Percentiles rank a stretch among this genome's conserved stretches.
Evolutionary conservation across 1,140 invertebrate species (phyloP).

Genomic region (Drosophila carrolli): DNA sequence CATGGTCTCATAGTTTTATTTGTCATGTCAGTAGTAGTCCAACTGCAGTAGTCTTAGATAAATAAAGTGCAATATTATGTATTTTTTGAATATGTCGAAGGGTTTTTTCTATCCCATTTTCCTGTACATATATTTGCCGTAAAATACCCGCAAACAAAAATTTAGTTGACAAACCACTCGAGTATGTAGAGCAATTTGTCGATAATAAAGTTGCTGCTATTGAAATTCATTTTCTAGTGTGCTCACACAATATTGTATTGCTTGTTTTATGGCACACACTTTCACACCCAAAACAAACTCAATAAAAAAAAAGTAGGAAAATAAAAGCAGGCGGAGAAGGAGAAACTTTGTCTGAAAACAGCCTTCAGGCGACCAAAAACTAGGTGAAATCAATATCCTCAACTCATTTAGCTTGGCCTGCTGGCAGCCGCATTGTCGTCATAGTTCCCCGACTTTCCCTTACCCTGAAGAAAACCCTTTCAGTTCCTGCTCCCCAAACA

Average conservation of each 20-base stretch:
- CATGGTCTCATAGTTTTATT: too few species aligned
- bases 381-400: constrained; percentile 78
- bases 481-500: constrained; percentile 43
- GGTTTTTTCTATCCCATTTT: not conserved
- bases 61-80: not conserved
- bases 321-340: constrained; percentile 9
- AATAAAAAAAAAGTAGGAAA: constrained; percentile 31
- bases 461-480: constrained; percentile 32
- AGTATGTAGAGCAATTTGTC: constrained; percentile 47
- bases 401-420: constrained; percentile 59
- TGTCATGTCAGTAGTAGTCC: too few species aligned
- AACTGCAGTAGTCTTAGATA: too few species aligned
- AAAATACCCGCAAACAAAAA: not conserved
- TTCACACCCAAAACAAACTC: constrained; percentile 29
- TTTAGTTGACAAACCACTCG: constrained; percentile 39
- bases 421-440: constrained; percentile 54
- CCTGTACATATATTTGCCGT: not conserved
- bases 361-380: constrained; percentile 46
- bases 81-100: not conserved
- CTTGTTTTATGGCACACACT: constrained; percentile 44
- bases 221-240: constrained; percentile 45
- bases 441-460: constrained; percentile 22
- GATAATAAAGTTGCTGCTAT: constrained; percentile 36
- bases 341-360: constrained; percentile 26
- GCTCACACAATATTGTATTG: constrained; percentile 41